Percentiles rank a stretch among this genome's conserved stretches.
These are phyloP conservation scores for Chelon labrosus DNA, from an alignment of 2,797 vertebrate genomes.

Conservation along the genomic window DNA sequence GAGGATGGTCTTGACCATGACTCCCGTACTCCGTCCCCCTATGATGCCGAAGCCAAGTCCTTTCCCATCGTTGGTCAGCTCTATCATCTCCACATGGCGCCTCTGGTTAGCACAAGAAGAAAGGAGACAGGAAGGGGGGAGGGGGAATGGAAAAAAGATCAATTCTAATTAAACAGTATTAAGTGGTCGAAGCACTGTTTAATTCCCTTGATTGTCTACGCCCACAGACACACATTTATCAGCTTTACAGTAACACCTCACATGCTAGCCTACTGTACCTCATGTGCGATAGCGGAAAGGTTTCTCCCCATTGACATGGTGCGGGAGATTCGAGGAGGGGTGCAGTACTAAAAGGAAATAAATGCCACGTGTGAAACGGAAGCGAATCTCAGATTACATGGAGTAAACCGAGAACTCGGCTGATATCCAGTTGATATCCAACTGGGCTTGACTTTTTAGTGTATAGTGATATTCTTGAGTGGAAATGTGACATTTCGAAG, in stretches of 20 bases:
- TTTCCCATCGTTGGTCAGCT: conserved; percentile 92
- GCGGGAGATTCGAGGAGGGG: conserved; percentile 78
- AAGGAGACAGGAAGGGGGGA: not conserved
- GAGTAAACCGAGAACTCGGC: conserved; percentile 2
- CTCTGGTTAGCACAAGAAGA: conserved; percentile 73
- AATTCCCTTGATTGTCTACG: not conserved
- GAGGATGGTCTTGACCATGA: conserved; percentile 96
- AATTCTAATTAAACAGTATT: conserved; percentile 1
- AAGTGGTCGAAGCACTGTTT: not conserved
- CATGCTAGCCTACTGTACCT: conserved; percentile 63
- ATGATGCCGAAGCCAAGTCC: conserved; percentile 97
- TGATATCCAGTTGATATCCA: conserved; percentile 22
- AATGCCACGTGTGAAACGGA: conserved; percentile 47
- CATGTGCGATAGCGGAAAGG: conserved; percentile 78
- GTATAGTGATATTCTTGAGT: conserved; percentile 31
- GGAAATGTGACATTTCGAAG: conserved; percentile 61
- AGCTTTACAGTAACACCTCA: conserved; percentile 10
- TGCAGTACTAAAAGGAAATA: conserved; percentile 76
- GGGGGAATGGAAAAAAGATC: not conserved
- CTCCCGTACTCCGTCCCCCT: conserved; percentile 92
- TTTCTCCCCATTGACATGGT: conserved; percentile 81
- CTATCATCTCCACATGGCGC: conserved; percentile 92
- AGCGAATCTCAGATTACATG: conserved; percentile 39
- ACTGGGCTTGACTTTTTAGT: conserved; percentile 32
- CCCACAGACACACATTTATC: conserved; percentile 5